Conservation (phyloP, 2,113 vertebrate species). For the Nothoprocta pentlandii region DNA sequence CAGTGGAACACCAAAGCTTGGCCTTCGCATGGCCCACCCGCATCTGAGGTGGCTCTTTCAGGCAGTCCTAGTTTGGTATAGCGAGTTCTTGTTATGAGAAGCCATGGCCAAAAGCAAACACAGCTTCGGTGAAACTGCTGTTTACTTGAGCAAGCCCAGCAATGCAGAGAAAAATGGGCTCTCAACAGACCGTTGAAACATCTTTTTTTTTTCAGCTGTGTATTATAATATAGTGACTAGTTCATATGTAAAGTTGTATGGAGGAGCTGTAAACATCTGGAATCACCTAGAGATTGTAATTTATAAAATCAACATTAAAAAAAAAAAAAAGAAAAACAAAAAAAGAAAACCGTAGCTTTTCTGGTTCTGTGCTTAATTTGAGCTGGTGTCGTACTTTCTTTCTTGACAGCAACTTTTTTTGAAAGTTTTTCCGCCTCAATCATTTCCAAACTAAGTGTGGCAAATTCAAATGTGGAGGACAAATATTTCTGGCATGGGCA, state of each 20-base stretch:
- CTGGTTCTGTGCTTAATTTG: neutral
- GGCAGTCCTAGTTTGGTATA: neutral
- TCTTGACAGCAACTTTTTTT: neutral
- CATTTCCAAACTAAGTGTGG: neutral
- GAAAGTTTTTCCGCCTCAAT: slow-evolving; percentile 19
- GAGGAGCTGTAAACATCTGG: neutral
- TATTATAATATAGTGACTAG: neutral
- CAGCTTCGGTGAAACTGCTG: neutral
- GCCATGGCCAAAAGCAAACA: neutral
- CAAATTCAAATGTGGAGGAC: neutral
- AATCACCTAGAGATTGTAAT: neutral
- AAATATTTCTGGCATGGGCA: neutral
- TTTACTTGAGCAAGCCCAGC: neutral
- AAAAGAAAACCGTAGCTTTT: neutral
- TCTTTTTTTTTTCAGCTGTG: neutral
- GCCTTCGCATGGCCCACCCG: neutral
- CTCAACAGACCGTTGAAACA: neutral
- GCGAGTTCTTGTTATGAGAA: neutral
- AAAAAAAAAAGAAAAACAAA: neutral
- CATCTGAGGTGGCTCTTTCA: neutral
- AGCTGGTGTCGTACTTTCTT: neutral
- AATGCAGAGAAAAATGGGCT: neutral
- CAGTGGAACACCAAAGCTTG: slow-evolving; percentile 20
- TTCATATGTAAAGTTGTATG: neutral
- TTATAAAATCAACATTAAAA: too few relatives aligned